These are phyloP conservation scores for Epinephelus coioides DNA, from an alignment of 2,797 vertebrate genomes.

Conservation along the genomic window DNA sequence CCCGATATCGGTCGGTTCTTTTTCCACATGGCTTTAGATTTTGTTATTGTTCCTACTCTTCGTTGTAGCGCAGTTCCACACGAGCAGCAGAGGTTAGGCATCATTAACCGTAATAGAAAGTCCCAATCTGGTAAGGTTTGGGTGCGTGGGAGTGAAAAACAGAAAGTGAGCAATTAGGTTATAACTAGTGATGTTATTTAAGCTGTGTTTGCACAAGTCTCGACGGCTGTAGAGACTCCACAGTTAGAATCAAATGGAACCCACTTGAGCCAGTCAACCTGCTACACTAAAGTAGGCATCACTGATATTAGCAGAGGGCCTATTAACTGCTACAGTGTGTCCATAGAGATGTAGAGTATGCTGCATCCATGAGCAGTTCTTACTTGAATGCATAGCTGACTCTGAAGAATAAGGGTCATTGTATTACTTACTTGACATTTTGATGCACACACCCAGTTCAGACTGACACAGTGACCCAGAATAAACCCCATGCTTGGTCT, in stretches of 20 bases:
- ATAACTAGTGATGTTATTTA: slow-evolving; percentile 9
- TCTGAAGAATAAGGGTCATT: slow-evolving; percentile 1
- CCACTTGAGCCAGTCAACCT: slow-evolving; percentile 4
- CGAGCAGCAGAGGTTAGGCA: slow-evolving; percentile 26
- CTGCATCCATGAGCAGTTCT: slow-evolving; percentile 2
- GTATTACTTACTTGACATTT: slow-evolving; percentile 13
- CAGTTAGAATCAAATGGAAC: slow-evolving; percentile 2
- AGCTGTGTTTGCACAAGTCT: not conserved
- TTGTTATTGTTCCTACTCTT: slow-evolving; percentile 20
- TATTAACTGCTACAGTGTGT: not conserved
- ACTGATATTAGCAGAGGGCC: not conserved
- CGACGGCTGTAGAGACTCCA: not conserved
- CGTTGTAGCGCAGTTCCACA: slow-evolving; percentile 29
- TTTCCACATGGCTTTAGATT: slow-evolving; percentile 12
- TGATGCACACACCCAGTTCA: slow-evolving; percentile 8
- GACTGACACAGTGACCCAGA: slow-evolving; percentile 10
- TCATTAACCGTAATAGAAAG: slow-evolving; percentile 43
- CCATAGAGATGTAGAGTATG: not conserved
- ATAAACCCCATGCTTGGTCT: slow-evolving; percentile 1
- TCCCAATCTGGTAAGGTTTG: slow-evolving; percentile 34
- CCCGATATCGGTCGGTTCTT: slow-evolving; percentile 13
- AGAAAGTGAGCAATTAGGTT: slow-evolving; percentile 40
- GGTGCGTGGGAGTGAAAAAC: slow-evolving; percentile 10
- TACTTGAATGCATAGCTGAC: slow-evolving; percentile 10
- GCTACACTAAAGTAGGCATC: not conserved